Evolutionary conservation across 2,888 invertebrate species (phyloP).

Genomic region (Therioaphis trifolii): DNA sequence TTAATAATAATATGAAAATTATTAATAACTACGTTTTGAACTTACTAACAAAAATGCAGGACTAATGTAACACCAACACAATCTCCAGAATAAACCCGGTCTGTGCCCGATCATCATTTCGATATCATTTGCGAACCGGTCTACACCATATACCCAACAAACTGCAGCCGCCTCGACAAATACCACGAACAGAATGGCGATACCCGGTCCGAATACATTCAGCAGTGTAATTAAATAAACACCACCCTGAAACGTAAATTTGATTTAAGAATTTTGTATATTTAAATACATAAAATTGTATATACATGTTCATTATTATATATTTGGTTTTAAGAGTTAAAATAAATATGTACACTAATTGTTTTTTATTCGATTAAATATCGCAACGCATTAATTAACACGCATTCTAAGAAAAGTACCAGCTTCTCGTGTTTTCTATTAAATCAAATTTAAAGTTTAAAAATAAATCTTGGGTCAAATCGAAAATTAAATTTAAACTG

Average conservation of each 20-base stretch:
- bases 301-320: background rate
- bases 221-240: slow-evolving; percentile 87
- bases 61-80: slow-evolving; percentile 88
- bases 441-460: background rate
- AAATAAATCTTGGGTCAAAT: background rate
- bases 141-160: slow-evolving; percentile 89
- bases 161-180: slow-evolving; percentile 91
- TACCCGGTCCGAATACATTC: slow-evolving; percentile 87
- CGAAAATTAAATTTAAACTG: background rate
- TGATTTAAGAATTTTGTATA: too few relatives aligned
- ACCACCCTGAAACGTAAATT: slow-evolving; percentile 89
- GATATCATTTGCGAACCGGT: slow-evolving; percentile 83
- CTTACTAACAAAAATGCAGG: slow-evolving; percentile 84
- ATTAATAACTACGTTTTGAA: too few relatives aligned
- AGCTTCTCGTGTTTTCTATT: background rate
- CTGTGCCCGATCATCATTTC: slow-evolving; percentile 84
- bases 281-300: slow-evolving; percentile 1
- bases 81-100: slow-evolving; percentile 83
- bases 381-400: background rate
- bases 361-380: background rate
- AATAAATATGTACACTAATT: slow-evolving; percentile 9
- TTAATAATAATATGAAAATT: too few relatives aligned
- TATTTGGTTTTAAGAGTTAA: background rate
- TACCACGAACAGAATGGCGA: slow-evolving; percentile 89
- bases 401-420: background rate